Base-by-base conservation (phyloP, 2,113 vertebrate genomes). In the Dendrocopos noguchii region DNA sequence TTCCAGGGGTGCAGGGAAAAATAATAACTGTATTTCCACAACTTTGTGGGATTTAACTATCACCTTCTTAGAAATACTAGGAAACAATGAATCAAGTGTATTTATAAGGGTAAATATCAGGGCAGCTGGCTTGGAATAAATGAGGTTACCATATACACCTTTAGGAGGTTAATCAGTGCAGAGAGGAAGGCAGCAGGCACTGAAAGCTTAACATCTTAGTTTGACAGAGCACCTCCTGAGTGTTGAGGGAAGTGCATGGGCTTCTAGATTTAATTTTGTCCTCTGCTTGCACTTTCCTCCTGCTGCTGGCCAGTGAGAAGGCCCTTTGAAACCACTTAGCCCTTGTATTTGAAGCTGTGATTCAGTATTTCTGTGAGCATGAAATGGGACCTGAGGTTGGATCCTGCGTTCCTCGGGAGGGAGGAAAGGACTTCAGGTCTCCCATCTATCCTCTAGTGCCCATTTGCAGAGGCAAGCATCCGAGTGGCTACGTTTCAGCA, bases 11-110 rank as follows among this genome's bases (percentile, higher is more conserved):
- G 15, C 78, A 47, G 79, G 29, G 42, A 44, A 44, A 81, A 89
- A 93, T 87, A 89, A 93, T 87, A 70, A 76, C 79, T 70, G 18
- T 42, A 34, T 72, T 89, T 87, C 80, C 72, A 46, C 52, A 24
- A 53, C 47, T 70, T 75, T 83, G n/a, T 28, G 9, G 4, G 52
- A 78, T 91, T 88, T 85, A 53, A 15, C 60, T 68, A 36, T 61
- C 33, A 39, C 64, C 52, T 82, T 88, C n/a, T 63, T 73, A 64
- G 4, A 36, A 93, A 81, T 82, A 24, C 36, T 75, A 67, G 87
- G 79, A 92, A 94, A 77, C 36, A 85, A 42, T 73, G 4, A 86
- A 81, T 84, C 31, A 87, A 53, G 47, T 79, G 9, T 39, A 47
- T 85, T 56, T 81, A 24, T 74, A 80, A 56, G 46, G 31, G 60